Conservation (phyloP, 1,140 invertebrate genomes). For the Camponotus vicinus region DNA sequence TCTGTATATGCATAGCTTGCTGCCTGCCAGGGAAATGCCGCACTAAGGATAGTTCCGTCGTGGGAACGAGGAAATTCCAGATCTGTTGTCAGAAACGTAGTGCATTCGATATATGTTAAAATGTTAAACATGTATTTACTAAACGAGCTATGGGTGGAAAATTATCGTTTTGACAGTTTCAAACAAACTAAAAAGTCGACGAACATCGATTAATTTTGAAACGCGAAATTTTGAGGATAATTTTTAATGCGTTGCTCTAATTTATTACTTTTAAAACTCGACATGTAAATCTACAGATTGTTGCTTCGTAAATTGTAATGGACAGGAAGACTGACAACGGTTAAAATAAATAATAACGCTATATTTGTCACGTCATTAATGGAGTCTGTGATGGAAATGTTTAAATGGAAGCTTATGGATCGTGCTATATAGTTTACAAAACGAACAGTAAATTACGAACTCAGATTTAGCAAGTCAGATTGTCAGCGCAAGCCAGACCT, state of each 20-base stretch:
- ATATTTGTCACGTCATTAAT: not conserved
- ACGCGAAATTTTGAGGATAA: not conserved
- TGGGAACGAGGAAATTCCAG: constrained; percentile 68
- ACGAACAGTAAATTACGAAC: constrained; percentile 10
- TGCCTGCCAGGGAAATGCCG: constrained; percentile 67
- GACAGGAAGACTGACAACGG: not conserved
- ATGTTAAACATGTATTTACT: constrained; percentile 52
- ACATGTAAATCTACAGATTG: not conserved
- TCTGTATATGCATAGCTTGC: constrained; percentile 37
- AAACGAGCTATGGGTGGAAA: not conserved
- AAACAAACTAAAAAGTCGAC: not conserved
- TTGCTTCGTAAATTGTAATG: not conserved
- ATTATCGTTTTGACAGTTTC: constrained; percentile 32
- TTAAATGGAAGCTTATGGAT: constrained; percentile 30
- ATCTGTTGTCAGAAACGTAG: constrained; percentile 53
- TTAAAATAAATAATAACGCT: constrained; percentile 8
- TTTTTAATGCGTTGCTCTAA: not conserved
- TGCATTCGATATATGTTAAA: constrained; percentile 29
- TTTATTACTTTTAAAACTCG: constrained; percentile 15
- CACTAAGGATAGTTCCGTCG: constrained; percentile 60
- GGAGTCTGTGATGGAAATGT: not conserved
- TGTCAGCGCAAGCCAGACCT: not conserved
- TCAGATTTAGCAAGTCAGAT: not conserved
- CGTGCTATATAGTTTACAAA: not conserved
- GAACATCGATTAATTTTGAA: constrained; percentile 9